Evolutionary conservation across 64 coral and sea anemone species (phyloP), one percentile per base, ranked within the genome.

Genomic region (Montipora capricornis): DNA sequence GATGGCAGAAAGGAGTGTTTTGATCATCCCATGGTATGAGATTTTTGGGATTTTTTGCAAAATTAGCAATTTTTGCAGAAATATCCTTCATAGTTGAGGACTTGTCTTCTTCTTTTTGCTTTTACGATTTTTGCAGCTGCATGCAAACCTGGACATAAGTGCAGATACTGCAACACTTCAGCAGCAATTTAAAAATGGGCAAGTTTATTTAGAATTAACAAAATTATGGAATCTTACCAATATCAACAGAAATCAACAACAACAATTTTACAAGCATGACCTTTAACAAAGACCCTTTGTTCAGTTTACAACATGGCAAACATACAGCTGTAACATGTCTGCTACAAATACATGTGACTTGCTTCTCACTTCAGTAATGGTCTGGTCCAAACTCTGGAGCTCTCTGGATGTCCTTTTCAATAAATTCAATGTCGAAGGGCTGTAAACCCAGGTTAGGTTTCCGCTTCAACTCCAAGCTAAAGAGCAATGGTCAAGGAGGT

Each of bases 381-480:
- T 86, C 82, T 19, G 82, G 82, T 9, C 82, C 82, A 86, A 86
- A 86, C 19, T 69, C 62, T 49, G 44, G 67, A 4, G 45, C 67
- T 71, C 19, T 49, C 8, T 68, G 82, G 6, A 22, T 86, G 19
- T 86, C 66, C 19, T 22, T 86, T 4, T 68, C 44, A 50, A 86
- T 70, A 47, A 24, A 17, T 44, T 86, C 82, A 13, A 73, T 49
- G 12, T 86, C 82, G 26, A 86, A 86, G 68, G 82, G 82, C 66
- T 71, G 82, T 45, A 49, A 46, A 45, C 82, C 64, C 19, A 26
- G 66, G 7, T 45, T 68, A 19, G 66, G 66, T 47, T 50, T 86
- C 50, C 82, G 67, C 45, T 86, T 86, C 44, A 44, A 71, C 17
- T 86, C 82, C 66, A 71, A 71, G 66, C 82, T 86, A n/a, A 50